phyloP scores from a whole-genome alignment of 2,888 invertebrate species.

The Volucella bombylans region DNA sequence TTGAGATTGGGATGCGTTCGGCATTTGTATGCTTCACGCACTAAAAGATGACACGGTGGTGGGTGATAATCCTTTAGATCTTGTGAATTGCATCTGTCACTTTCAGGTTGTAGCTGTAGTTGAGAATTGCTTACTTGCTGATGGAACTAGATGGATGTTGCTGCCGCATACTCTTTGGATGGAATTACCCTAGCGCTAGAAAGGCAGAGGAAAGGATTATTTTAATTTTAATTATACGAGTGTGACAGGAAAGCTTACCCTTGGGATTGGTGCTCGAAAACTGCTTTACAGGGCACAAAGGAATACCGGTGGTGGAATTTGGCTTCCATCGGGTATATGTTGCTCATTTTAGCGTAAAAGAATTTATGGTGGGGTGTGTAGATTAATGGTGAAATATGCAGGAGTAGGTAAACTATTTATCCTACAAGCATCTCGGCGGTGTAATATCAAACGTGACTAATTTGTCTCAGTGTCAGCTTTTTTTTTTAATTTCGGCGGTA shows the following conservation, averaged over 20 bases:
- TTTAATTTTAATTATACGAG: slow-evolving; percentile 68
- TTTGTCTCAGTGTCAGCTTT: too few relatives aligned
- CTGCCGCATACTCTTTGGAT: slow-evolving; percentile 30
- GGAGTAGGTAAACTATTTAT: too few relatives aligned
- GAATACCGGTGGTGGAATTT: slow-evolving; percentile 7
- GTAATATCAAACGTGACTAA: too few relatives aligned
- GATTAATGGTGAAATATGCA: too few relatives aligned
- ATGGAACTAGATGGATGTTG: slow-evolving; percentile 40
- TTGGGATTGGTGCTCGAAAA: slow-evolving; percentile 29
- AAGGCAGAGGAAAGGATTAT: slow-evolving; percentile 71
- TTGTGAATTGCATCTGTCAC: slow-evolving; percentile 72
- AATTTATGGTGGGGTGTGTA: background rate
- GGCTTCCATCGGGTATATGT: slow-evolving; percentile 1
- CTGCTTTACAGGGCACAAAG: slow-evolving; percentile 14
- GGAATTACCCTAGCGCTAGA: slow-evolving; percentile 62
- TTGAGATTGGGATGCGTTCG: slow-evolving; percentile 12
- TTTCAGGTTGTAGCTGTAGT: slow-evolving; percentile 44
- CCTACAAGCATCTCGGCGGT: too few relatives aligned
- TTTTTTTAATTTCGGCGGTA: too few relatives aligned
- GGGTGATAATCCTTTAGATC: slow-evolving; percentile 69
- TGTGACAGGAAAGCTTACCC: slow-evolving; percentile 62
- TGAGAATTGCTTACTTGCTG: background rate
- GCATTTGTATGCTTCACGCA: background rate
- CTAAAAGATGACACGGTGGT: slow-evolving; percentile 39
- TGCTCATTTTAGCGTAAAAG: slow-evolving; percentile 48